phyloP scores from a whole-genome alignment of 2,888 invertebrate species.

The Stenoptilia bipunctidactyla region DNA sequence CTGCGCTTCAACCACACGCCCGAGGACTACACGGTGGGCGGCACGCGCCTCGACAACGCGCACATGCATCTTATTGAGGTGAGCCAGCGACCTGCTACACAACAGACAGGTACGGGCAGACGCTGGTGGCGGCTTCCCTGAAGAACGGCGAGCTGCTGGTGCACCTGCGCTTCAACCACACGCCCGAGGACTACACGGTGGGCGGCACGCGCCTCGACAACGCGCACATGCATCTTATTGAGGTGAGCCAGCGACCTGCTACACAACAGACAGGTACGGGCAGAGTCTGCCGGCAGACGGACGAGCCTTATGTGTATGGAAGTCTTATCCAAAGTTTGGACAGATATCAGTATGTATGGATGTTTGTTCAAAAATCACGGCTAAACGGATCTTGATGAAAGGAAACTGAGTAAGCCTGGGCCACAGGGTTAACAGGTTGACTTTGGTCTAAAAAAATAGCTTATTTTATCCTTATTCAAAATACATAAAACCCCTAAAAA shows the following conservation, averaged over 20 bases:
- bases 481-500: too few species aligned
- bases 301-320: too few species aligned
- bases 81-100: background rate
- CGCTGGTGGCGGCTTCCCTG: constrained; percentile 78
- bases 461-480: too few species aligned
- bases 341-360: too few species aligned
- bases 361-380: too few species aligned
- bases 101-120: background rate
- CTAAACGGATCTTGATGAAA: too few species aligned
- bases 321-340: too few species aligned
- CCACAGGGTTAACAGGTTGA: too few species aligned
- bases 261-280: background rate
- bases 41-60: constrained; percentile 86
- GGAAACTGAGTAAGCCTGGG: too few species aligned
- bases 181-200: constrained; percentile 86
- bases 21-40: constrained; percentile 88
- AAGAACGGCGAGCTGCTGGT: constrained; percentile 84
- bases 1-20: constrained; percentile 87
- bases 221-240: constrained; percentile 88
- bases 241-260: constrained; percentile 43
- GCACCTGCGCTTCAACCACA: constrained; percentile 85
- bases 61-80: constrained; percentile 87
- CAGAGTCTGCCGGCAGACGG: constrained; percentile 67
- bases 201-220: constrained; percentile 86
- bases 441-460: too few species aligned